Evolutionary conservation across 2,888 invertebrate genomes (phyloP).

Genomic region (Auanema sp.): DNA sequence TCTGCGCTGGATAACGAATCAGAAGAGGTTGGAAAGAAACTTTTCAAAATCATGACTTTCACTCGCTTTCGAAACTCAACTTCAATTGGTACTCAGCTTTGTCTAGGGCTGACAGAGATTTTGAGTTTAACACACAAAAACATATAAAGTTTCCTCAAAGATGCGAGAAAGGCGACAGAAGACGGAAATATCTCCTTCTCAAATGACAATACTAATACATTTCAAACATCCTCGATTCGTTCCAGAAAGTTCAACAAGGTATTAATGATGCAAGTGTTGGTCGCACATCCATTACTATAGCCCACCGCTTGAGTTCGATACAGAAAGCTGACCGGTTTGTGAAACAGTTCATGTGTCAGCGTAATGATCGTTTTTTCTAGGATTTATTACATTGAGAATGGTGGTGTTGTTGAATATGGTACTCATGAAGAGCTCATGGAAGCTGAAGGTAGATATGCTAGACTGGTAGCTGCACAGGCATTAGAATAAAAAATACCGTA

Average conservation of each 20-base stretch:
- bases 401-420: conserved; percentile 40
- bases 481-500: conserved; percentile 8
- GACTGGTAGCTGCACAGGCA: conserved; percentile 27
- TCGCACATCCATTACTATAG: conserved; percentile 39
- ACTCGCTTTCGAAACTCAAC: too few species aligned
- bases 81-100: too few species aligned
- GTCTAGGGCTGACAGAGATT: too few species aligned
- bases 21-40: conserved; percentile 22
- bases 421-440: conserved; percentile 45
- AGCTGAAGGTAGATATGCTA: conserved; percentile 41
- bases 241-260: conserved; percentile 35
- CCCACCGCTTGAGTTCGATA: conserved; percentile 29
- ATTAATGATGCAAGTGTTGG: conserved; percentile 32
- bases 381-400: conserved; percentile 40
- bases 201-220: too few species aligned
- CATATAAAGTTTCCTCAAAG: neutral
- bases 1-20: conserved; percentile 38
- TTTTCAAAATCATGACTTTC: too few species aligned
- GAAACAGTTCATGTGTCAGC: neutral
- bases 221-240: neutral
- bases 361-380: conserved; percentile 14
- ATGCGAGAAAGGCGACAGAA: too few species aligned
- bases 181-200: too few species aligned
- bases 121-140: neutral
- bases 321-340: conserved; percentile 18